Evolutionary conservation across 2,888 invertebrate genomes (phyloP).

Genomic region (Boloria euphrosyne): DNA sequence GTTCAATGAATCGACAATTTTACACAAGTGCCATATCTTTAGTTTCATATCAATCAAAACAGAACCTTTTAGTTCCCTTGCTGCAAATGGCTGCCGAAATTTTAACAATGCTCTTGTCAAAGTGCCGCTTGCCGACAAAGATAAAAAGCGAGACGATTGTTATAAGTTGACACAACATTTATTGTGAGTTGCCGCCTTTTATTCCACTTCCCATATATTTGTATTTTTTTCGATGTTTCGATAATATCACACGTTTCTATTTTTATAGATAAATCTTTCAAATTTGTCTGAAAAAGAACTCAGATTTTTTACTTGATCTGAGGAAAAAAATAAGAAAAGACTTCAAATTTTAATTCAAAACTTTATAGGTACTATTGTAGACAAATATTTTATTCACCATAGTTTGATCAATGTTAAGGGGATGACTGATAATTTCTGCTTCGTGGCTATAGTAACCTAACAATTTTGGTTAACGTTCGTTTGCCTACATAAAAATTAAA

Average conservation of each 20-base stretch:
- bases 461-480: conserved; percentile 1
- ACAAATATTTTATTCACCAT: neutral
- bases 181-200: conserved; percentile 54
- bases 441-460: conserved; percentile 20
- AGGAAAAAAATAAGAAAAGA: neutral
- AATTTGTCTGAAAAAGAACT: no score
- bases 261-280: neutral
- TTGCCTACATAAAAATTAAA: neutral
- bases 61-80: conserved; percentile 58
- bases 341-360: neutral
- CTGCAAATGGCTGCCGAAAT: conserved; percentile 62
- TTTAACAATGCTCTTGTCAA: conserved; percentile 63
- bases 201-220: conserved; percentile 23
- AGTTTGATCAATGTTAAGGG: conserved; percentile 6
- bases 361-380: neutral
- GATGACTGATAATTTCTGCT: conserved; percentile 1
- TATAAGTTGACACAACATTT: conserved; percentile 56
- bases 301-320: no score
- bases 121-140: conserved; percentile 52
- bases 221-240: conserved; percentile 14
- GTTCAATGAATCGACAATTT: conserved; percentile 58
- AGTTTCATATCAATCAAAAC: conserved; percentile 73
- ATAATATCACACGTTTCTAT: conserved; percentile 15
- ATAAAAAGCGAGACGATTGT: conserved; percentile 52
- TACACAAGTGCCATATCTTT: conserved; percentile 62